Percentiles rank a stretch among this genome's conserved stretches.
phyloP scores from a whole-genome alignment of 1,140 invertebrate species.

The Halyomorpha halys region DNA sequence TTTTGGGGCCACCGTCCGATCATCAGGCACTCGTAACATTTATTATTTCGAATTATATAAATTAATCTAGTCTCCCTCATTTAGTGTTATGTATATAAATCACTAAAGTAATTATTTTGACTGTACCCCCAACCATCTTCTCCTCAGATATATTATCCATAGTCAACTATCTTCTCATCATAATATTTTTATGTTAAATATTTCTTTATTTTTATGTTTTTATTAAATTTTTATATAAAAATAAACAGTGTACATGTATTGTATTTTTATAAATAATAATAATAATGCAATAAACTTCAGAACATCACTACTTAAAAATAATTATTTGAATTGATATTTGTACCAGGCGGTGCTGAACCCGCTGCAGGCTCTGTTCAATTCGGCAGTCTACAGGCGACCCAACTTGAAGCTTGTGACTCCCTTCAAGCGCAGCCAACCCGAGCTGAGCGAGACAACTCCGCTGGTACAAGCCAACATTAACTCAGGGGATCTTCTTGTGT shows the following conservation, averaged over 20 bases:
- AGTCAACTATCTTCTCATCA: too few relatives aligned
- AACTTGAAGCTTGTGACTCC: constrained; percentile 35
- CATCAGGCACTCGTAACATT: too few relatives aligned
- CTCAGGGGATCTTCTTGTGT: too few relatives aligned
- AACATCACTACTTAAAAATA: not conserved
- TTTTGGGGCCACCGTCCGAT: too few relatives aligned
- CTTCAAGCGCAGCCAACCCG: constrained; percentile 14
- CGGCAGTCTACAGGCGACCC: constrained; percentile 63
- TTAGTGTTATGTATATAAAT: too few relatives aligned
- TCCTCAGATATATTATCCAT: too few relatives aligned
- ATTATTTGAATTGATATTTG: constrained; percentile 19
- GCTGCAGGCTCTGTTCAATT: constrained; percentile 71
- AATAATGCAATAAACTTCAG: not conserved
- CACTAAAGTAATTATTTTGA: too few relatives aligned
- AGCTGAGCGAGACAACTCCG: constrained; percentile 25
- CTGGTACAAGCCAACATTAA: constrained; percentile 25
- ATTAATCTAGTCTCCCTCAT: too few relatives aligned
- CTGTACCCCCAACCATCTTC: too few relatives aligned
- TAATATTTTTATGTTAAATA: not conserved
- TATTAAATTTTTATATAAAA: not conserved
- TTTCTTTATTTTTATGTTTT: not conserved
- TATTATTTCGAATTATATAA: too few relatives aligned
- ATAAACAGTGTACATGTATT: not conserved
- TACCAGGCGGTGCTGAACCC: constrained; percentile 67
- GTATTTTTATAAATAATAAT: not conserved